These are phyloP conservation scores for Conomelus anceps DNA, from an alignment of 2,888 invertebrate species.

Conservation along the genomic window DNA sequence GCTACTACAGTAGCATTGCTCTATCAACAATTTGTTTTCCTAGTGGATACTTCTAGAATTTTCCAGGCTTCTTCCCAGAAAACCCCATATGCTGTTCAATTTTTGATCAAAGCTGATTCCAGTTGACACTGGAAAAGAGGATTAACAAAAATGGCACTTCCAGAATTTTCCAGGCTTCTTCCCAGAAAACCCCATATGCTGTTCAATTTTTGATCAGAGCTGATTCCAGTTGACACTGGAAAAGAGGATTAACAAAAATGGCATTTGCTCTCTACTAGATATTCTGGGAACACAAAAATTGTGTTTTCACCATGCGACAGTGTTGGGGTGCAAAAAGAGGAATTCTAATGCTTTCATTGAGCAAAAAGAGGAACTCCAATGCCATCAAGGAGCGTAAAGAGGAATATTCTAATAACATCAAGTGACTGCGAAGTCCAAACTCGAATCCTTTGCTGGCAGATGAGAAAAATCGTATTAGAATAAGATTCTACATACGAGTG, in stretches of 20 bases:
- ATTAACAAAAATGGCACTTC: neutral
- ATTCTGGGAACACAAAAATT: neutral
- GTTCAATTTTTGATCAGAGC: neutral
- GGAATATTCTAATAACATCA: no score
- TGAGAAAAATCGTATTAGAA: no score
- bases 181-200: neutral
- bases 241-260: neutral
- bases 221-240: neutral
- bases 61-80: neutral
- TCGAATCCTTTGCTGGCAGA: neutral
- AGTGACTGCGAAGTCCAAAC: no score
- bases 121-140: neutral
- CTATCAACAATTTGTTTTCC: neutral
- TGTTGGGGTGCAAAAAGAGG: neutral
- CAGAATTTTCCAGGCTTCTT: neutral
- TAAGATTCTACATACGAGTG: no score
- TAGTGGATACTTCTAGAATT: neutral
- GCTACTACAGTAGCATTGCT: neutral
- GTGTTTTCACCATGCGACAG: neutral
- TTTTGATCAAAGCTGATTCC: neutral
- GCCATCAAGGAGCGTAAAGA: neutral
- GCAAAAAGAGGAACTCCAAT: neutral
- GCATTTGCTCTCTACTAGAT: neutral
- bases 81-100: neutral
- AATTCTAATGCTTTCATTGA: neutral